Conservation (phyloP, 2,797 vertebrate species). For the Tiaroga cobitis region DNA sequence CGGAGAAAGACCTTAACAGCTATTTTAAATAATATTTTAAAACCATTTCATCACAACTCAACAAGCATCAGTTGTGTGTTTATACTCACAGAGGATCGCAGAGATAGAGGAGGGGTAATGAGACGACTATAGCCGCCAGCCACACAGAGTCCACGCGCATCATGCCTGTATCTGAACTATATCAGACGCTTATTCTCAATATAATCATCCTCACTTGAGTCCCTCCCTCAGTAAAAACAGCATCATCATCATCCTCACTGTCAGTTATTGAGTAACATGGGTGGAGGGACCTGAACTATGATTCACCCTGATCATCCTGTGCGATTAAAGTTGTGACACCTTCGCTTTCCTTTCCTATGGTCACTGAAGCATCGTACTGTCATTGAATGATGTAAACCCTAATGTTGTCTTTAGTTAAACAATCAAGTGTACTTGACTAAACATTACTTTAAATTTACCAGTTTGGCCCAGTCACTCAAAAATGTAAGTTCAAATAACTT, state of each 20-base stretch:
- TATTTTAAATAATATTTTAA: background rate
- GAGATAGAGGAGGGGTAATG: background rate
- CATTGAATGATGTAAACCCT: background rate
- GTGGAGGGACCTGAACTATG: background rate
- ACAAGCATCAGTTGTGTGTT: background rate
- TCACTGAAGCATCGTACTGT: background rate
- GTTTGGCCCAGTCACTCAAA: no score
- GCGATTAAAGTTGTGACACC: background rate
- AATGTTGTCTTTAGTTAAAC: no score
- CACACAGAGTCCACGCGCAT: background rate
- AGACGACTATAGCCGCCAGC: background rate
- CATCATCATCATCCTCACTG: background rate
- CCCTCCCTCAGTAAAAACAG: background rate
- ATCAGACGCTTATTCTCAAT: background rate
- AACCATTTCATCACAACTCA: background rate
- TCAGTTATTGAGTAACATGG: constrained; percentile 18
- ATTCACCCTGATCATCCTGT: background rate
- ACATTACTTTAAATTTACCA: no score
- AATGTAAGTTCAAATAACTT: no score
- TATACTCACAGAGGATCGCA: constrained; percentile 25
- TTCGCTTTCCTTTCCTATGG: background rate
- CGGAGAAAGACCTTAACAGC: background rate
- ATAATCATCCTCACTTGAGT: background rate
- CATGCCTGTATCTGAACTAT: background rate
- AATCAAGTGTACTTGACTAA: no score